Evolutionary conservation across 1,140 invertebrate species (phyloP).

Genomic region (Magallana gigas): DNA sequence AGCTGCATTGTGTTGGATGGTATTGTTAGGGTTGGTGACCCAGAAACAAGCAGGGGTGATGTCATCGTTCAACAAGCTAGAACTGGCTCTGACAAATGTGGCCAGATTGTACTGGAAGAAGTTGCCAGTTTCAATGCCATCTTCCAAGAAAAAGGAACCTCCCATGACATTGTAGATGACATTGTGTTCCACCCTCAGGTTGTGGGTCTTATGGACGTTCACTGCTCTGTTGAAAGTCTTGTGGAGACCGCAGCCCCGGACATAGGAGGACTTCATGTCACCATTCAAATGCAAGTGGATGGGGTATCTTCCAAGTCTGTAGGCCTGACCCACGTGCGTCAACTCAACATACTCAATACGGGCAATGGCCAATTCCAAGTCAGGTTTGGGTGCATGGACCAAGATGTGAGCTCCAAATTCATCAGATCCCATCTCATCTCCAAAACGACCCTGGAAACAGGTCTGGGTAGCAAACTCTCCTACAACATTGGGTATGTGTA

Average conservation of each 20-base stretch:
- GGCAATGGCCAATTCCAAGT: constrained; percentile 49
- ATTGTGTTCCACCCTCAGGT: constrained; percentile 68
- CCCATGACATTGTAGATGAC: constrained; percentile 77
- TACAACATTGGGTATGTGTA: not conserved
- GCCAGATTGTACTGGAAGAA: constrained; percentile 76
- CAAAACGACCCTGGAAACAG: constrained; percentile 77
- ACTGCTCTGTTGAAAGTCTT: constrained; percentile 77
- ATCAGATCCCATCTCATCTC: constrained; percentile 75
- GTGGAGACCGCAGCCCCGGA: constrained; percentile 74
- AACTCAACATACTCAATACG: constrained; percentile 68
- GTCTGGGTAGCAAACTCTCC: constrained; percentile 75
- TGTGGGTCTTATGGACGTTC: constrained; percentile 77
- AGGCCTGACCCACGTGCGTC: constrained; percentile 75
- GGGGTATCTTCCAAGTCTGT: constrained; percentile 76
- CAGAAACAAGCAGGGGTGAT: constrained; percentile 77
- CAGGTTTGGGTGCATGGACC: constrained; percentile 63
- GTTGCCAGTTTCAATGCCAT: constrained; percentile 77
- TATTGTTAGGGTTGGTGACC: constrained; percentile 76
- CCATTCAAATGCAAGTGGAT: constrained; percentile 77
- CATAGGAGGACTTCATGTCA: constrained; percentile 71
- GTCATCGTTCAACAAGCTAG: constrained; percentile 77
- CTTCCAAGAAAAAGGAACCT: constrained; percentile 78
- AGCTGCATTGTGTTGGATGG: constrained; percentile 70
- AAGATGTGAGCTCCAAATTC: constrained; percentile 76
- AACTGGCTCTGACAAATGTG: constrained; percentile 72